Conservation (phyloP, 2,888 invertebrate genomes). For the Drosophila infuscata region DNA sequence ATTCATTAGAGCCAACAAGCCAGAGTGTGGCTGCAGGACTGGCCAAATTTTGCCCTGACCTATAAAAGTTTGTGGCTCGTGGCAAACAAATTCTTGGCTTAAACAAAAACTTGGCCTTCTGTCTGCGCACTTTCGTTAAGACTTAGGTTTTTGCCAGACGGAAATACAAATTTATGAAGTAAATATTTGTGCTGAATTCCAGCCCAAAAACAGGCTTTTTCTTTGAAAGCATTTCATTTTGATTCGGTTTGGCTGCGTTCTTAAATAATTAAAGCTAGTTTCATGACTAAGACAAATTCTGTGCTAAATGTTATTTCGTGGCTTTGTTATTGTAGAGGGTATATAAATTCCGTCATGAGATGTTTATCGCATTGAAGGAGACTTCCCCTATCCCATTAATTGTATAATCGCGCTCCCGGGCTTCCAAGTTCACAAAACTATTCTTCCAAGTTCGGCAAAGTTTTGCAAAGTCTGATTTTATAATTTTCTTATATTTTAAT, state of each 20-base stretch:
- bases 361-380: background rate
- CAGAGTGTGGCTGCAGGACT: background rate
- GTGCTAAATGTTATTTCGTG: background rate
- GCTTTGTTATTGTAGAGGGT: background rate
- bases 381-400: background rate
- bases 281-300: background rate
- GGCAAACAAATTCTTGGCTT: slow-evolving; percentile 25
- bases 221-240: background rate
- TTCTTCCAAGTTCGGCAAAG: background rate
- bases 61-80: slow-evolving; percentile 39
- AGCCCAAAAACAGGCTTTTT: background rate
- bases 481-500: background rate
- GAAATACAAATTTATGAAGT: background rate
- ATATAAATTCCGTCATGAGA: background rate
- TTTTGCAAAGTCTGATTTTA: background rate
- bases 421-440: background rate
- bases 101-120: slow-evolving; percentile 40
- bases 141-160: slow-evolving; percentile 25
- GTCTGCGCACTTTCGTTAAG: slow-evolving; percentile 38
- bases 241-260: background rate
- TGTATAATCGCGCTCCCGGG: background rate
- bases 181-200: background rate
- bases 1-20: slow-evolving; percentile 57
- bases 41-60: slow-evolving; percentile 46
- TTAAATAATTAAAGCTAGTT: background rate